Evolutionary conservation across 2,888 invertebrate genomes (phyloP), one percentile per base, ranked within the genome.

Genomic region (Leucania comma): DNA sequence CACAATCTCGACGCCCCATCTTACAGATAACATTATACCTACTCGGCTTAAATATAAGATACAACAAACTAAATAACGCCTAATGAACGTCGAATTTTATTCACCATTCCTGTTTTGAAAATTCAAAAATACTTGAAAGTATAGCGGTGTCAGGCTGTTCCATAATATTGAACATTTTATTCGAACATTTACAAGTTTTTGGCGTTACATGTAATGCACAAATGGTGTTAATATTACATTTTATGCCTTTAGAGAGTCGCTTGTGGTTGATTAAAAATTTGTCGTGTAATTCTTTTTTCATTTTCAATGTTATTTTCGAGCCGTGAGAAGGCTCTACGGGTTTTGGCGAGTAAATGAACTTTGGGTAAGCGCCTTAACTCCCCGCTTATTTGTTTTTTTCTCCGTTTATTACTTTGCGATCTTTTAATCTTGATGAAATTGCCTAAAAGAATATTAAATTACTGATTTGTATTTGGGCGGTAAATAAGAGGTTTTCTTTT

Each of bases 1-100:
- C 89, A 91, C 93, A 95, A 95, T 95, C 95, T 94, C 91, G 81
- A 87, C 90, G 89, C 91, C 91, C 92, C 91, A 93, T 94, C 92
- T 92, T 85, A 85, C 85, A 89, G 89, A 93, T 91, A 90, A 89
- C 90, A 89, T 89, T 87, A 90, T 91, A 90, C 90, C 88, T 90
- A 88, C 85, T 90, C 89, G 85, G 90, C 88, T 90, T 91, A 91
- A 92, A 92, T 92, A 92, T 86, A 89, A 89, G 88, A 91, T 90
- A 90, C 89, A 88, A 89, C 71, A 87, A 90, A 89, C 89, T 87
- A 84, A 90, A 90, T 89, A 88, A 85, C 86, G 81, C 83, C 81
- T 90, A 91, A 92, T 93, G 91, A 91, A 91, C 89, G 90, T 88
- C 88, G 90, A 91, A 91, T 91, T 93, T 93, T 93, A 93, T 92